Percentiles rank a stretch among this genome's conserved stretches.
Conservation (phyloP, 2,113 vertebrate genomes). For the Pteruthius melanotis region DNA sequence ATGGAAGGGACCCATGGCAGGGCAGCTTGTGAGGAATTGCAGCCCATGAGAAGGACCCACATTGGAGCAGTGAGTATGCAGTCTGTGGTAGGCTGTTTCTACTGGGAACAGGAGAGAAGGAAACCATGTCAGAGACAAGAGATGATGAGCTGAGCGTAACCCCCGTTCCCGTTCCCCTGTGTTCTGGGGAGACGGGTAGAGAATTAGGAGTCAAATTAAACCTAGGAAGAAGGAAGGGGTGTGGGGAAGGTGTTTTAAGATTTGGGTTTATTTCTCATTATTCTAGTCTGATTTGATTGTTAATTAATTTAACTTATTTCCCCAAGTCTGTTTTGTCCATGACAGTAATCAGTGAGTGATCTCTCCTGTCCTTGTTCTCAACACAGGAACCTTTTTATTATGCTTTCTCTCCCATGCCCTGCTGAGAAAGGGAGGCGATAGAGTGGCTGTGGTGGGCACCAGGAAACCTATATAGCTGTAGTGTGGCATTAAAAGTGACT, state of each 20-base stretch:
- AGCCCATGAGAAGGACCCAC: not conserved
- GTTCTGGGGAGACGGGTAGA: not conserved
- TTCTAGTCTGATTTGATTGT: not conserved
- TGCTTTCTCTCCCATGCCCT: not conserved
- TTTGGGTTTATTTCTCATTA: not conserved
- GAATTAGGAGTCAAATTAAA: not conserved
- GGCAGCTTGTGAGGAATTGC: not conserved
- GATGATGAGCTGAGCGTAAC: rapidly evolving
- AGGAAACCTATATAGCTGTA: not conserved
- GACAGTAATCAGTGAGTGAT: not conserved
- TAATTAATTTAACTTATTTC: not conserved
- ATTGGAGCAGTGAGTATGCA: not conserved
- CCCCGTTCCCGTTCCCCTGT: rapidly evolving
- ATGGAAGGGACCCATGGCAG: rapidly evolving
- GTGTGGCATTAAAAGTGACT: not conserved
- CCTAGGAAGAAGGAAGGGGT: not conserved
- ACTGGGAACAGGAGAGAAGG: not conserved
- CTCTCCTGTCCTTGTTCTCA: not conserved
- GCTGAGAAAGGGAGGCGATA: not conserved
- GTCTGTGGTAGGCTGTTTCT: not conserved
- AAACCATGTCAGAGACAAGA: not conserved
- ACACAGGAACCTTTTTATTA: not conserved
- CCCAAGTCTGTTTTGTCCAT: not conserved
- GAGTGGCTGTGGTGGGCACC: not conserved
- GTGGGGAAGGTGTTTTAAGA: rapidly evolving